Conservation (phyloP, 1,140 invertebrate species). For the Sinella curviseta region DNA sequence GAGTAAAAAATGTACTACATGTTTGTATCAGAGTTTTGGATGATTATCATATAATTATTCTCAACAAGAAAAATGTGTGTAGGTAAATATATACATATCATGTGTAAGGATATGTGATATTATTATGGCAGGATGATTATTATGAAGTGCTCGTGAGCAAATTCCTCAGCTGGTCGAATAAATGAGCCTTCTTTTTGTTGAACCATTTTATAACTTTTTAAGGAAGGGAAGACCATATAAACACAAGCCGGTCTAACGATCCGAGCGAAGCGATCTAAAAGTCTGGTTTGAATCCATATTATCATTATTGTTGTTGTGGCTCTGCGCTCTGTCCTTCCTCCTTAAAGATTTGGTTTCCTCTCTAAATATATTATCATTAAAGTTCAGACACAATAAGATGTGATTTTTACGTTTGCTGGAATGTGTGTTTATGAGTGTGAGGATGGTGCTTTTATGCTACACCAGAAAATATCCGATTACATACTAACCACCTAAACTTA, state of each 20-base stretch:
- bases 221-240: background rate
- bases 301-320: background rate
- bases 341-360: background rate
- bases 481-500: background rate
- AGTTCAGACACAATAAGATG: background rate
- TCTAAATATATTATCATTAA: background rate
- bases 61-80: background rate
- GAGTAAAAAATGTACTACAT: background rate
- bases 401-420: background rate
- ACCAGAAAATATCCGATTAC: background rate
- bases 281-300: background rate
- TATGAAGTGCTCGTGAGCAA: background rate
- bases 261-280: too few species aligned
- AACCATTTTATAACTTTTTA: background rate
- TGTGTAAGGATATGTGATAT: background rate
- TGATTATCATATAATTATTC: background rate
- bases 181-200: constrained; percentile 4
- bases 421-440: background rate
- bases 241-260: background rate
- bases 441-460: background rate
- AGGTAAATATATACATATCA: background rate
- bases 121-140: background rate
- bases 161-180: constrained; percentile 9
- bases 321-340: background rate
- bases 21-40: background rate